Evolutionary conservation across 53 echinoderm and acorn worm genomes (phyloP).

Genomic region (Holothuria scabra): DNA sequence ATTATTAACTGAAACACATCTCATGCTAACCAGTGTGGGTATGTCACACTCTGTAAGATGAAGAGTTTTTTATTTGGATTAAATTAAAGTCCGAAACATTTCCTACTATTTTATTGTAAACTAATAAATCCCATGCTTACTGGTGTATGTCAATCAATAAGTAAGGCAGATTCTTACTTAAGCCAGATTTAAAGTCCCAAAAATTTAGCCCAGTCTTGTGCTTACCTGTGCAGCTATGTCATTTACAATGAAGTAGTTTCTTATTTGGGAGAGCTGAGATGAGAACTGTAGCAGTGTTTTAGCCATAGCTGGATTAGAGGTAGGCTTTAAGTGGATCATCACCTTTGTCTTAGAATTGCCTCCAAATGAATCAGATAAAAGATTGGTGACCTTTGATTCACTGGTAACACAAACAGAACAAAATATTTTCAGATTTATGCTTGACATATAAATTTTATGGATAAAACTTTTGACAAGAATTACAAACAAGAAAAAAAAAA

Average conservation of each 20-base stretch:
- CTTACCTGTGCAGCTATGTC: conserved; percentile 73
- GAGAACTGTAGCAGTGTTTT: conserved; percentile 66
- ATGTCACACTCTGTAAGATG: too few species aligned
- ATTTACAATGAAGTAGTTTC: conserved; percentile 82
- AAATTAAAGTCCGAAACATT: too few species aligned
- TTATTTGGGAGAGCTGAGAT: conserved; percentile 56
- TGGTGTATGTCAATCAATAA: conserved; percentile 74
- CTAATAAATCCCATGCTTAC: conserved; percentile 32
- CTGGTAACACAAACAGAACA: conserved; percentile 49
- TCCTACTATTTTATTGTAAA: too few species aligned
- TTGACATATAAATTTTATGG: too few species aligned
- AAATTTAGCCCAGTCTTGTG: too few species aligned
- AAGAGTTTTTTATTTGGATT: too few species aligned
- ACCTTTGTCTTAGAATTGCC: conserved; percentile 95
- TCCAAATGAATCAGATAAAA: conserved; percentile 73
- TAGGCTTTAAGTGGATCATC: conserved; percentile 85
- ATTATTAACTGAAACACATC: too few species aligned
- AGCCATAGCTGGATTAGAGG: conserved; percentile 50
- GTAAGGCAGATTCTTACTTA: conserved; percentile 72
- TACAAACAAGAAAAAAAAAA: too few species aligned
- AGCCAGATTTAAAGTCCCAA: conserved; percentile 31
- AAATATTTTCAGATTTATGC: too few species aligned
- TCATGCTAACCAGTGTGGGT: too few species aligned
- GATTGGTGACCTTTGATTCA: conserved; percentile 80
- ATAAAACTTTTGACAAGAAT: too few species aligned